Base-by-base conservation (phyloP, 2,888 invertebrate genomes). In the Magallana nippona region DNA sequence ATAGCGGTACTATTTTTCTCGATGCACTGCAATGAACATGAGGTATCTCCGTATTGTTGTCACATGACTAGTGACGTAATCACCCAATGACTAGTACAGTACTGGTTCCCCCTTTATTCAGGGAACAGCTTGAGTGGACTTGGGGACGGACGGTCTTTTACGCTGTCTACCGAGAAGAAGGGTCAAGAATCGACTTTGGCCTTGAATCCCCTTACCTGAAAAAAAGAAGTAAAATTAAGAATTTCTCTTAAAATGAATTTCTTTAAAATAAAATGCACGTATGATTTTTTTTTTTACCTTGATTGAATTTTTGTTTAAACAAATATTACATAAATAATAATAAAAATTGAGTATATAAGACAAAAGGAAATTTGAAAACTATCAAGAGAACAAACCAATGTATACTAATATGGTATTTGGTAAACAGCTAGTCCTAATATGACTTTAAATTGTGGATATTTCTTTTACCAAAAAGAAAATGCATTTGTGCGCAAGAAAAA, bases 181-280 rank as follows among this genome's bases (percentile, higher is more conserved):
- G 57, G 84, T 85, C 84, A 85, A 78, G 84, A 85, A 63, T 85
- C 84, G 22, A 79, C 82, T 57, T 80, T 82, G 1, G 81, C 82
- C 56, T 85, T 82, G 17, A 85, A 77, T 5, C 84, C 82, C 60
- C 84, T 82, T 85, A 85, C 82, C 84, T 85, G 78, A 22, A 85
- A 85, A 78, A 22, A 32, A 44, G 8, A 77, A 79, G 62, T 0
- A 22, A n/a, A 60, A 22, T 13, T 17, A 10, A 81, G 60, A n/a
- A n/a, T 60, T 17, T n/a, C 60, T 60, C 15, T 17, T 8, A 11
- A 17, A 44, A 44, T 44, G 44, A 44, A 44, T 44, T 44, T 44
- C 44, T 44, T 44, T 44, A 44, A 44, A 44, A 44, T 44, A 5
- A 44, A 44, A 44, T 44, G 44, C 44, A 44, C 44, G 0, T 0